Conservation (phyloP, 2,113 vertebrate species). For the Lepisosteus osseus region DNA sequence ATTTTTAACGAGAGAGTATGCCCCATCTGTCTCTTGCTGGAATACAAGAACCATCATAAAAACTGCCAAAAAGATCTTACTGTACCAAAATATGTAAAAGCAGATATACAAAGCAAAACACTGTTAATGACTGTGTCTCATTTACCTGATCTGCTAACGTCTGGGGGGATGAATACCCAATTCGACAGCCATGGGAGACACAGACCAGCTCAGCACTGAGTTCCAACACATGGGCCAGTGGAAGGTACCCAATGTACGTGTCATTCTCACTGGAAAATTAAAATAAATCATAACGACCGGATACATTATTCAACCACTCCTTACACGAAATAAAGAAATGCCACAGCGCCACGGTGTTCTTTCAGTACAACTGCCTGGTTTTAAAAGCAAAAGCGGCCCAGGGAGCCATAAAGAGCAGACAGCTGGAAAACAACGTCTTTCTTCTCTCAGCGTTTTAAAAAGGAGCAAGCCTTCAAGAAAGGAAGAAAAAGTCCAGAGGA, state of each 20-base stretch:
- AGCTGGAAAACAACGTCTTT: too few relatives aligned
- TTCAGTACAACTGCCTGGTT: not conserved
- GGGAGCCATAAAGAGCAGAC: not conserved
- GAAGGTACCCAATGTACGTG: slow-evolving; percentile 88
- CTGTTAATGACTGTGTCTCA: too few relatives aligned
- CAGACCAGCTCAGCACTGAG: slow-evolving; percentile 89
- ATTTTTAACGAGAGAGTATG: too few relatives aligned
- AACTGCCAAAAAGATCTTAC: slow-evolving; percentile 22
- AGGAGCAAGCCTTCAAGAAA: not conserved
- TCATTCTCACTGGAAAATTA: slow-evolving; percentile 75
- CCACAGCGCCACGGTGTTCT: not conserved
- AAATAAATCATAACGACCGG: not conserved
- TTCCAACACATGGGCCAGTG: slow-evolving; percentile 91
- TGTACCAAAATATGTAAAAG: too few relatives aligned
- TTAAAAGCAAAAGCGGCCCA: not conserved
- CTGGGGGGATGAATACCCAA: slow-evolving; percentile 92
- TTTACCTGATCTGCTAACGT: slow-evolving; percentile 90
- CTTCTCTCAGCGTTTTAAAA: not conserved
- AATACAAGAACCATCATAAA: too few relatives aligned
- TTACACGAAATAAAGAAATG: not conserved
- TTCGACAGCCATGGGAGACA: slow-evolving; percentile 80
- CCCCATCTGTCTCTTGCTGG: too few relatives aligned
- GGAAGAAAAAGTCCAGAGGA: not conserved
- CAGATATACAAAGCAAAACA: not conserved
- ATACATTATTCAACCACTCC: not conserved